Evolutionary conservation across 2,113 vertebrate species (phyloP), one percentile per base, ranked within the genome.

Genomic region (Thalassoma bifasciatum): DNA sequence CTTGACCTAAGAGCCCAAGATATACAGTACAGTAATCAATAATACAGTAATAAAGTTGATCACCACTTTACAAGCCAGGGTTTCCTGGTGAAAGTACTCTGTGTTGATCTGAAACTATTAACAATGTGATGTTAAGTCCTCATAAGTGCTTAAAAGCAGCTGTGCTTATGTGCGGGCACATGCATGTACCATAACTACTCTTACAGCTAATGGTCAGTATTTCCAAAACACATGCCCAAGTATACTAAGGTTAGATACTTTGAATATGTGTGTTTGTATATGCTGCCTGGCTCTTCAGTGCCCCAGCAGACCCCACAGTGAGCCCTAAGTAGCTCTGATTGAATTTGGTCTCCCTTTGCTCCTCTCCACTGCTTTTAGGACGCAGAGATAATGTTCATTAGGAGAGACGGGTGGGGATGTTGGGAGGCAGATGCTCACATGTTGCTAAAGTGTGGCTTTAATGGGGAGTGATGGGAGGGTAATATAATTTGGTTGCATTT

Each of bases 291-390:
- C 30, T 75, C 54, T 75, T 53, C 26, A 60, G 46, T 66, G 56
- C 36, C 22, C 57, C 46, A 68, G 66, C 71, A 83, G 66, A 81
- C 80, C 72, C 70, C 69, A 77, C 80, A 74, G 52, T 7, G 72
- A 83, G 82, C 86, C 81, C 56, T 90, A 61, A 91, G 85, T 86
- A 79, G 79, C 54, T 60, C 74, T 85, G 86, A 92, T 91, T 88
- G 58, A 69, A 86, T 92, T 79, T 86, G 71, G 56, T 50, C 69
- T 86, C 56, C 68, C 83, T 74, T 57, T 83, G 72, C 75, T 83
- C 26, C 83, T 73, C 84, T 80, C 63, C 14, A 2, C 52, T 86
- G 88, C 91, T 92, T 89, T 92, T 77, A 91, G 87, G 79, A 75
- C 67, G 52, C 75, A 77, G 67, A 72, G 88, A 87, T 88, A 82